Base-by-base conservation (phyloP, 2,797 vertebrate genomes). In the Neostethus bicornis region DNA sequence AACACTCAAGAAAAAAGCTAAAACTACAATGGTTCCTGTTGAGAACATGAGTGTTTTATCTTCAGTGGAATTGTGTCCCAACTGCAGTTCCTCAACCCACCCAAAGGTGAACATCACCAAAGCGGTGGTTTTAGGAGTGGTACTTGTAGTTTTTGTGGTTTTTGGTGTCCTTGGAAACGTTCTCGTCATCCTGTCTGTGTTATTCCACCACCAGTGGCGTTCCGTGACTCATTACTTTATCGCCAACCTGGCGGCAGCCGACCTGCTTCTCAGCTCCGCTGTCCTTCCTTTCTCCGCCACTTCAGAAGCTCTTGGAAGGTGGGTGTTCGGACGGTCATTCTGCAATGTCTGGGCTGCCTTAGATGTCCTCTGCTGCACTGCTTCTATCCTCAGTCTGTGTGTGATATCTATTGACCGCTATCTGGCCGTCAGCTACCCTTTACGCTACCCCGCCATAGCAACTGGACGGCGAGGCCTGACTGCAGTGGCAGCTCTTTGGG, bases 311-410 rank as follows among this genome's bases (percentile, higher is more conserved):
- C 74, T 90, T 0, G 92, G 89, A 1, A 59, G 78, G 21, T 93
- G 92, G 92, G 87, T 91, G 60, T 93, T 93, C 2, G 91, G 92
- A 0, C 88, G 89, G 1, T 31, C 74, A 12, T 87, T 93, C 58
- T 93, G 92, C 78, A 81, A 54, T 1, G 87, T 85, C 14, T 93
- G 92, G 92, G 89, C 91, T 0, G 91, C 90, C 0, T 79, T 93
- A 60, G 92, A 93, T 2, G 91, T 93, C 11, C 89, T 93, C 20
- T 93, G 91, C 73, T 92, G 91, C 88, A 93, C 92, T 0, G 92
- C 92, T 24, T 93, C 92, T 49, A 93, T 93, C 75, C 90, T 93
- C 44, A 93, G 89, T 62, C 80, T 93, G 49, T 92, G 91, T 0
- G 88, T 91, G 47, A 93, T 93, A 80, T 93, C 92, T 0, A 82